Conservation (phyloP, 2,797 vertebrate genomes). For the Neosilurus hyrtlii region DNA sequence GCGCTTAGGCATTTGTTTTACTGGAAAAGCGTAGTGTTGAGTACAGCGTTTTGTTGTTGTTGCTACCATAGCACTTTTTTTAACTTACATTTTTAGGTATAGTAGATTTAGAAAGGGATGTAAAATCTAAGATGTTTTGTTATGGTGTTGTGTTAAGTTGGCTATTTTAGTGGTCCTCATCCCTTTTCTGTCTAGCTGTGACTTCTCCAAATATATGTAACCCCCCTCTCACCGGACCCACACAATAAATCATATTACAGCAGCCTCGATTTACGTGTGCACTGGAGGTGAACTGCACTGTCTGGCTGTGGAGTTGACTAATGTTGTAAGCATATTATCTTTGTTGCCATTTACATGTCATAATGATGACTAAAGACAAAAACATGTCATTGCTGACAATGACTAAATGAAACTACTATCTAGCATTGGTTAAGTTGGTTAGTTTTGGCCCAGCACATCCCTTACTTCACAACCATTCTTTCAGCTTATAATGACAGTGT, state of each 20-base stretch:
- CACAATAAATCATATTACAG: not conserved
- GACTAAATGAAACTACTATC: not conserved
- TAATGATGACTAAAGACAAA: not conserved
- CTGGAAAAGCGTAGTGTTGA: not conserved
- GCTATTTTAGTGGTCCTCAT: not conserved
- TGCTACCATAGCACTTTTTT: not conserved
- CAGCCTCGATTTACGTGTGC: too few species aligned
- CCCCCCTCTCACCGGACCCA: not conserved
- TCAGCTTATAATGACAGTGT: not conserved
- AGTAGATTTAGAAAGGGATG: not conserved
- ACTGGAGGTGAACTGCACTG: not conserved
- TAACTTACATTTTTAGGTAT: not conserved
- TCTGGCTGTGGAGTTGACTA: not conserved
- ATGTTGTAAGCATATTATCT: not conserved
- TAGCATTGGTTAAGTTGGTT: not conserved
- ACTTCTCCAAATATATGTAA: not conserved
- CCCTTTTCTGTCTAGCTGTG: not conserved
- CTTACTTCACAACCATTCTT: not conserved
- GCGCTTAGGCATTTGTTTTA: not conserved
- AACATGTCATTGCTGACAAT: not conserved
- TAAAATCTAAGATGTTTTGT: not conserved
- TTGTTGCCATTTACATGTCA: not conserved
- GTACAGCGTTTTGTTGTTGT: not conserved
- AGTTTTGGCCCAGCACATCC: not conserved
- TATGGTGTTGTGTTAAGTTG: not conserved